Conservation (phyloP, 2,797 vertebrate genomes). For the Oreortyx pictus region DNA sequence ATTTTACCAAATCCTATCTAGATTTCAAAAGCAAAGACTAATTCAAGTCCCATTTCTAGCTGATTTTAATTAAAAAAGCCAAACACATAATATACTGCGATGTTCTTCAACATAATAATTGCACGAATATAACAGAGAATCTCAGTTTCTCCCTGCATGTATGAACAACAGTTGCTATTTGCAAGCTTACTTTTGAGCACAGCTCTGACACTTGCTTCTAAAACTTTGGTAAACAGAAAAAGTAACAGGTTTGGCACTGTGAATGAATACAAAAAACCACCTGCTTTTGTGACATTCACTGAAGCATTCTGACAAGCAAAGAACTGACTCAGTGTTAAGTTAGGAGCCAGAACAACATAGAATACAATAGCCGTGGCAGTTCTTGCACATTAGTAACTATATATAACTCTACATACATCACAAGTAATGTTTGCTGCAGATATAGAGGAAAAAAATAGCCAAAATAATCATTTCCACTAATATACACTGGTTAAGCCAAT, state of each 20-base stretch:
- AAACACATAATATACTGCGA: neutral
- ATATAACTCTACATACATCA: neutral
- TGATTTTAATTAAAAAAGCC: neutral
- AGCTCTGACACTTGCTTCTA: neutral
- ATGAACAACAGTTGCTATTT: neutral
- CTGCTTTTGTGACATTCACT: neutral
- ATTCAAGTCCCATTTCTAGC: neutral
- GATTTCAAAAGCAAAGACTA: neutral
- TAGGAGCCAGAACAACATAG: neutral
- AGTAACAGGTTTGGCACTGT: neutral
- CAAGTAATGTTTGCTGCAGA: neutral
- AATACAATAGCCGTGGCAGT: neutral
- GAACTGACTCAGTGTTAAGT: neutral
- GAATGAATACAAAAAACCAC: neutral
- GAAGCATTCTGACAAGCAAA: neutral
- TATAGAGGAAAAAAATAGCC: neutral
- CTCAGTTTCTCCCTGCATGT: neutral
- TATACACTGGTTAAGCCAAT: neutral
- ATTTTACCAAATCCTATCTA: neutral
- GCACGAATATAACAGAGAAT: neutral
- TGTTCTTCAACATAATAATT: neutral
- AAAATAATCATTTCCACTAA: neutral
- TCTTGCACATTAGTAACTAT: neutral
- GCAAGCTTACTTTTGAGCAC: neutral
- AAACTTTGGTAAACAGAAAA: neutral